phyloP scores from a whole-genome alignment of 2,888 invertebrate species.

The Diarsia mendica region DNA sequence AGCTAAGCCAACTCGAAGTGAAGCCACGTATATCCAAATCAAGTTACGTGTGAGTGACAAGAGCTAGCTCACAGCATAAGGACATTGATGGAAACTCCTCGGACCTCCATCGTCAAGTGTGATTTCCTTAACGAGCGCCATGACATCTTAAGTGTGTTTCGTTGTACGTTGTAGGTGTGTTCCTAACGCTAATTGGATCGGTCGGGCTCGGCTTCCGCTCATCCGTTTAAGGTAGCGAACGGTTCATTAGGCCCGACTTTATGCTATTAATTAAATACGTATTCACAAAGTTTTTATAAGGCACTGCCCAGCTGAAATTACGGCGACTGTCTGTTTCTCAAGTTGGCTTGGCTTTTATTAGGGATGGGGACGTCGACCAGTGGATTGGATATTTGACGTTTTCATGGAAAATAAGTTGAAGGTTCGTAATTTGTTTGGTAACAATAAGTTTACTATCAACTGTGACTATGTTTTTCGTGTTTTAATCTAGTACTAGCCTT shows the following conservation, averaged over 20 bases:
- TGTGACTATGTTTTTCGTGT: not conserved
- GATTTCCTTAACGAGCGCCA: conserved; percentile 79
- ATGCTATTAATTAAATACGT: conserved; percentile 83
- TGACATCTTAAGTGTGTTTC: conserved; percentile 86
- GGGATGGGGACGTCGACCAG: not conserved
- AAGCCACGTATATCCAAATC: conserved; percentile 13
- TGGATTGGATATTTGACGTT: not conserved
- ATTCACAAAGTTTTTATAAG: conserved; percentile 73
- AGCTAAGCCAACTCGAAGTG: not conserved
- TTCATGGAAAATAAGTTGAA: not conserved
- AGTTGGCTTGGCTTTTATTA: conserved; percentile 19
- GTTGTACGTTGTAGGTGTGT: conserved; percentile 85
- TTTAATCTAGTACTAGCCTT: not conserved
- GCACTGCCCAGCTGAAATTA: conserved; percentile 35
- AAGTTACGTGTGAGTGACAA: conserved; percentile 37
- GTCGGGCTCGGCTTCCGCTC: conserved; percentile 83
- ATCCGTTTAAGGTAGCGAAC: conserved; percentile 87
- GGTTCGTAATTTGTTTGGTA: not conserved
- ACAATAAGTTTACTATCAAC: not conserved
- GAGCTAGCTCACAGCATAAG: conserved; percentile 31
- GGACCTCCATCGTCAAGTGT: conserved; percentile 71
- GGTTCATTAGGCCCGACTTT: conserved; percentile 86
- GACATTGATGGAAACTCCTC: conserved; percentile 64
- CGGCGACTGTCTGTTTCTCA: conserved; percentile 14
- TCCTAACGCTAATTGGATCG: conserved; percentile 86